Conservation (phyloP, 2,888 invertebrate species). For the Ectemnius cavifrons region DNA sequence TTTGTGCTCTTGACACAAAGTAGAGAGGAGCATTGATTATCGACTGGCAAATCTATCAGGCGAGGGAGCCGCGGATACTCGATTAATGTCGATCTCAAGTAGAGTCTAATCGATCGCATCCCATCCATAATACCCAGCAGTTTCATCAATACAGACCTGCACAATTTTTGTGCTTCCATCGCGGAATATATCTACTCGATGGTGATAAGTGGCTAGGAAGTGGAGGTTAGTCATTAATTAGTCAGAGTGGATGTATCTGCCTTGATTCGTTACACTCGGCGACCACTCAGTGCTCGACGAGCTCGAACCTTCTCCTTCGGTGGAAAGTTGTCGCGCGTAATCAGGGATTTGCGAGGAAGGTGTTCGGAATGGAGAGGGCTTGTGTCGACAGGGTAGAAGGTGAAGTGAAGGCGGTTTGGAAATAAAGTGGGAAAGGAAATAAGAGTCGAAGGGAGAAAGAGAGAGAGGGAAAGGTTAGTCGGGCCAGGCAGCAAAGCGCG, state of each 20-base stretch:
- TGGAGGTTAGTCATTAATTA: no score
- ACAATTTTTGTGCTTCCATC: no score
- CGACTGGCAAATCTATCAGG: constrained; percentile 34
- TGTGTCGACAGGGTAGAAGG: no score
- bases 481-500: neutral
- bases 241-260: no score
- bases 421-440: constrained; percentile 17
- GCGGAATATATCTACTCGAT: no score
- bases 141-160: no score
- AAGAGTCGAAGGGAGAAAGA: constrained; percentile 16
- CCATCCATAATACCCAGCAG: no score
- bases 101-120: constrained; percentile 47
- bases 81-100: constrained; percentile 58
- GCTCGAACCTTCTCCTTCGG: no score
- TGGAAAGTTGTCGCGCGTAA: constrained; percentile 60
- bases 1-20: constrained; percentile 15
- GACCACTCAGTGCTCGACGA: no score
- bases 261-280: no score
- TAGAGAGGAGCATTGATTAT: constrained; percentile 38
- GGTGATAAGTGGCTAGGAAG: no score
- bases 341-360: constrained; percentile 59
- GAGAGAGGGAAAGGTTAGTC: neutral
- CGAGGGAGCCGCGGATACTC: constrained; percentile 38
- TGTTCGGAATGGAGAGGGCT: constrained; percentile 21
- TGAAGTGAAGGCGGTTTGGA: constrained; percentile 13